These are phyloP conservation scores for Agriopis leucophaearia DNA, from an alignment of 2,888 invertebrate genomes.

Conservation along the genomic window DNA sequence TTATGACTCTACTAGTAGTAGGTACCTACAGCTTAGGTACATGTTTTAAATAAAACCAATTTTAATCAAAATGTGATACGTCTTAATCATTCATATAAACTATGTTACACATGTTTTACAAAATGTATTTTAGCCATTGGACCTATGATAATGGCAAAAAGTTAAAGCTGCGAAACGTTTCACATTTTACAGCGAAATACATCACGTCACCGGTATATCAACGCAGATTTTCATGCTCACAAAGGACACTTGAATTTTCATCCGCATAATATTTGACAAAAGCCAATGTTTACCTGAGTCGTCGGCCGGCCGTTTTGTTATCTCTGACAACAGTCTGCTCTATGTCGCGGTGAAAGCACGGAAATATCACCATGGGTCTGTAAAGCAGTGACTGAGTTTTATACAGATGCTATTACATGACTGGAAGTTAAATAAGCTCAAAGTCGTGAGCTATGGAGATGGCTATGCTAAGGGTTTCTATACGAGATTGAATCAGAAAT, in stretches of 20 bases:
- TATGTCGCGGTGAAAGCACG: slow-evolving; percentile 57
- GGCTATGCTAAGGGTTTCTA: too few species aligned
- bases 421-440: too few species aligned
- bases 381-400: slow-evolving; percentile 29
- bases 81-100: neutral
- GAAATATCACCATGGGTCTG: slow-evolving; percentile 56
- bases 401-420: too few species aligned
- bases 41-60: too few species aligned
- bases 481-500: too few species aligned
- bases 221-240: slow-evolving; percentile 51
- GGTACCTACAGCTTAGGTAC: too few species aligned
- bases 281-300: slow-evolving; percentile 73
- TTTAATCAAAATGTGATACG: too few species aligned
- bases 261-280: slow-evolving; percentile 77
- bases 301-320: slow-evolving; percentile 70
- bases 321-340: slow-evolving; percentile 71
- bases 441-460: too few species aligned
- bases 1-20: too few species aligned
- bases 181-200: slow-evolving; percentile 13
- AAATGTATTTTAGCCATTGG: neutral
- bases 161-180: slow-evolving; percentile 47
- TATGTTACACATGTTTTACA: neutral
- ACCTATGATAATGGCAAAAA: slow-evolving; percentile 9
- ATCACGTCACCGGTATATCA: slow-evolving; percentile 44
- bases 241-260: slow-evolving; percentile 75